These are phyloP conservation scores for Lithophane ornitopus DNA, from an alignment of 2,888 invertebrate species.

Conservation along the genomic window DNA sequence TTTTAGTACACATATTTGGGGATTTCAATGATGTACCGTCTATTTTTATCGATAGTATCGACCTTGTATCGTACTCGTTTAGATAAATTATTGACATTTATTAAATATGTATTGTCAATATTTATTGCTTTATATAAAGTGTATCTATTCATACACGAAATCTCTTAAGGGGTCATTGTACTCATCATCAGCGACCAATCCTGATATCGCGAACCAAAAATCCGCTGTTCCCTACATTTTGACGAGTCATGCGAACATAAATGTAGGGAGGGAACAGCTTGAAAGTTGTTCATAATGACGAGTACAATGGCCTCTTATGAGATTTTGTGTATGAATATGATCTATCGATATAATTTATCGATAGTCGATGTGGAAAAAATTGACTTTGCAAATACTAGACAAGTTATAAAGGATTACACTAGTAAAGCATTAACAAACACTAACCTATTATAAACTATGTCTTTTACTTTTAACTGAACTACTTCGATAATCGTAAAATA, in stretches of 20 bases:
- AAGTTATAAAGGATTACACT: slow-evolving; percentile 29
- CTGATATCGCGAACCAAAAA: too few relatives aligned
- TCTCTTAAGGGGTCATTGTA: too few relatives aligned
- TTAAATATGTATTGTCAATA: slow-evolving; percentile 33
- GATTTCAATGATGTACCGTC: background rate
- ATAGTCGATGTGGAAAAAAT: slow-evolving; percentile 1
- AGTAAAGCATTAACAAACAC: slow-evolving; percentile 23
- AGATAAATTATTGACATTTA: slow-evolving; percentile 22
- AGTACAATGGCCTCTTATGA: too few relatives aligned
- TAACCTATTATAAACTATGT: slow-evolving; percentile 37
- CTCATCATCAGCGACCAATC: too few relatives aligned
- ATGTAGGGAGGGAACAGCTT: too few relatives aligned
- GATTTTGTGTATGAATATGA: background rate
- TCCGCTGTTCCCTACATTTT: too few relatives aligned
- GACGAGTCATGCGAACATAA: too few relatives aligned
- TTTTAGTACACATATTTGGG: slow-evolving; percentile 11
- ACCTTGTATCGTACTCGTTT: background rate
- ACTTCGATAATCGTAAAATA: slow-evolving; percentile 32
- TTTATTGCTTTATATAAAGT: slow-evolving; percentile 6
- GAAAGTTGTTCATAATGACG: too few relatives aligned
- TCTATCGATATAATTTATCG: slow-evolving; percentile 20
- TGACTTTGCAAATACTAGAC: slow-evolving; percentile 21
- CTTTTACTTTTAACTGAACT: slow-evolving; percentile 51
- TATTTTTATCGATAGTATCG: slow-evolving; percentile 15
- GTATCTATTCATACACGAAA: too few relatives aligned